A percentile compares a stretch with the other conserved stretches of the same genome.
Conservation (phyloP, 2,888 invertebrate genomes). For the Nasonovia ribisnigri region DNA sequence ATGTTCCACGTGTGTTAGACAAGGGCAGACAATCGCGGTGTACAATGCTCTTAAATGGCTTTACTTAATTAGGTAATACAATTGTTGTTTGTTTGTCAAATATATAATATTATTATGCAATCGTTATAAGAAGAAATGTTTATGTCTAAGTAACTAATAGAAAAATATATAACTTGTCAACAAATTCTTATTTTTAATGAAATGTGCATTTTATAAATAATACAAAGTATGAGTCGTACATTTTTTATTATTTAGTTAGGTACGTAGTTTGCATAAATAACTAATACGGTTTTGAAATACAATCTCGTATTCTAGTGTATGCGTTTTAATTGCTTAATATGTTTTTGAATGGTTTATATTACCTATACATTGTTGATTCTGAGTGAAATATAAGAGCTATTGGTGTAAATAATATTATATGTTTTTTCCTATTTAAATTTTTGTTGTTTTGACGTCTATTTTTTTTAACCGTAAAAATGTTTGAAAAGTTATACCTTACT, state of each 20-base stretch:
- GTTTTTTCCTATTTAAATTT: not conserved
- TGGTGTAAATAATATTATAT: not conserved
- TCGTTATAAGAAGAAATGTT: not conserved
- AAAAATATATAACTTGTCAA: not conserved
- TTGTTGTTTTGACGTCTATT: not conserved
- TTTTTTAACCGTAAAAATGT: not conserved
- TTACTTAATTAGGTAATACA: not conserved
- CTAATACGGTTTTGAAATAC: not conserved
- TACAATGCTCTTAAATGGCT: no score
- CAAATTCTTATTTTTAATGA: not conserved
- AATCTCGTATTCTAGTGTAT: not conserved
- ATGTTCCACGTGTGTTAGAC: no score
- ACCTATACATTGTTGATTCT: not conserved
- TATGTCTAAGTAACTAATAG: not conserved
- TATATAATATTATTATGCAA: not conserved
- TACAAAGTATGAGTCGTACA: not conserved
- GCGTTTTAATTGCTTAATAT: not conserved
- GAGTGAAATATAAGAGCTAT: not conserved
- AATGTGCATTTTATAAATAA: not conserved
- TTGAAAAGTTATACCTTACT: not conserved
- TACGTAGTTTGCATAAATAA: not conserved
- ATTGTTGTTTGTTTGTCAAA: not conserved
- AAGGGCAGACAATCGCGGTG: no score
- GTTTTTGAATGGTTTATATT: not conserved
- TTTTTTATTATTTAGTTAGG: not conserved